Evolutionary conservation across 1,140 invertebrate species (phyloP).

Genomic region (Zaprionus taronus): DNA sequence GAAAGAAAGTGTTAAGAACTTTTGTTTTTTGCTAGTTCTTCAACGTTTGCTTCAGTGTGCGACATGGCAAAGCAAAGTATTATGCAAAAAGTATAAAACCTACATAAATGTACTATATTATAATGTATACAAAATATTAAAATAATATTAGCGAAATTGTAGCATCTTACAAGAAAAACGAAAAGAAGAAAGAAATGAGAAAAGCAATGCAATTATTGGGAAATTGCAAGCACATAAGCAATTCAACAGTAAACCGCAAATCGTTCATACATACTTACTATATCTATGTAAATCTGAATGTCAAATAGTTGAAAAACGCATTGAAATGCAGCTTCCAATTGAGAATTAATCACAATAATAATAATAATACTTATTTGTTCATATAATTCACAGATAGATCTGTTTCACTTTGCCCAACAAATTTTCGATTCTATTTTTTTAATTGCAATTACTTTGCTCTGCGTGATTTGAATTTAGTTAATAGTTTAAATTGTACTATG

Average conservation of each 20-base stretch:
- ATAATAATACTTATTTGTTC: conserved; percentile 20
- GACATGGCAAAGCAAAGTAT: conserved; percentile 70
- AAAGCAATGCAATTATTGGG: conserved; percentile 46
- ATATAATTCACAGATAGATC: not conserved
- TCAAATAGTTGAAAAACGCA: conserved; percentile 52
- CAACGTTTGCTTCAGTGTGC: conserved; percentile 59
- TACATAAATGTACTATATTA: conserved; percentile 19
- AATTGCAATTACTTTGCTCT: conserved; percentile 41
- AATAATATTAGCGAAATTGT: conserved; percentile 70
- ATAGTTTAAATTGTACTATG: conserved; percentile 43
- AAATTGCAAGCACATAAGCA: conserved; percentile 50
- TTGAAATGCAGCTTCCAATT: conserved; percentile 38
- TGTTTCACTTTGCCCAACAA: conserved; percentile 4
- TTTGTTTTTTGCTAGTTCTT: conserved; percentile 57
- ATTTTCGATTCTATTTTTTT: conserved; percentile 8
- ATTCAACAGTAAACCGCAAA: conserved; percentile 53
- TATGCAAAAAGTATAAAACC: conserved; percentile 66
- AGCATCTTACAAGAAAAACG: conserved; percentile 50
- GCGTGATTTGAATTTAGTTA: conserved; percentile 54
- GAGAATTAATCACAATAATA: conserved; percentile 24
- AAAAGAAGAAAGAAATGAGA: conserved; percentile 28
- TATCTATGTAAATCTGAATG: conserved; percentile 42
- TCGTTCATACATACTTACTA: conserved; percentile 12
- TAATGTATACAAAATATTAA: conserved; percentile 44
- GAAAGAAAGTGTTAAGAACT: conserved; percentile 48